Percentiles rank a stretch among this genome's conserved stretches.
These are phyloP conservation scores for Mus spretus DNA, from an alignment of 2,797 vertebrate genomes.

Conservation along the genomic window DNA sequence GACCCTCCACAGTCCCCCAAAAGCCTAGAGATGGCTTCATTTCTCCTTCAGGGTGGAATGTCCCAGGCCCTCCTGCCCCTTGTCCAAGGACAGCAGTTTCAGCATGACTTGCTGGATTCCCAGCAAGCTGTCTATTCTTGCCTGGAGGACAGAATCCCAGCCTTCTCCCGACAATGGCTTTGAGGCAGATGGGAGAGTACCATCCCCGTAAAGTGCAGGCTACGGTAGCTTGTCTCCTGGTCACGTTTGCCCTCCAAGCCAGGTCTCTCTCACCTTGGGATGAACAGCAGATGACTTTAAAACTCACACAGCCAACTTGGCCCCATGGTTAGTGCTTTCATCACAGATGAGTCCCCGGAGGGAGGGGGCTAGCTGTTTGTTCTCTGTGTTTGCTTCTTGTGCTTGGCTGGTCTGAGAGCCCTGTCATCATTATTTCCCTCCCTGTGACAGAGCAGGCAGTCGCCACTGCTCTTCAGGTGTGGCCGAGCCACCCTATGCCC, in stretches of 20 bases:
- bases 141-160: neutral
- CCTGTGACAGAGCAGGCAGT: neutral
- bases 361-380: neutral
- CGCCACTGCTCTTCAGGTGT: rapidly evolving
- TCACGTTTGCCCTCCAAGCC: neutral
- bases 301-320: neutral
- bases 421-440: neutral
- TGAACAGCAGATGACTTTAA: neutral
- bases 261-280: neutral
- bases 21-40: neutral
- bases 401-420: neutral
- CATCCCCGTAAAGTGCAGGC: rapidly evolving
- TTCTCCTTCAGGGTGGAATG: neutral
- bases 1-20: neutral
- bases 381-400: neutral
- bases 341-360: neutral
- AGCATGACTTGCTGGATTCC: neutral
- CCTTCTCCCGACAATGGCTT: neutral
- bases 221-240: neutral
- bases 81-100: neutral
- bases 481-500: rapidly evolving
- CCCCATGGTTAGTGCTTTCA: neutral
- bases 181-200: neutral
- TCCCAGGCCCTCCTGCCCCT: neutral
- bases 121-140: neutral